Conservation (phyloP, 2,113 vertebrate genomes). For the Trinectes maculatus region DNA sequence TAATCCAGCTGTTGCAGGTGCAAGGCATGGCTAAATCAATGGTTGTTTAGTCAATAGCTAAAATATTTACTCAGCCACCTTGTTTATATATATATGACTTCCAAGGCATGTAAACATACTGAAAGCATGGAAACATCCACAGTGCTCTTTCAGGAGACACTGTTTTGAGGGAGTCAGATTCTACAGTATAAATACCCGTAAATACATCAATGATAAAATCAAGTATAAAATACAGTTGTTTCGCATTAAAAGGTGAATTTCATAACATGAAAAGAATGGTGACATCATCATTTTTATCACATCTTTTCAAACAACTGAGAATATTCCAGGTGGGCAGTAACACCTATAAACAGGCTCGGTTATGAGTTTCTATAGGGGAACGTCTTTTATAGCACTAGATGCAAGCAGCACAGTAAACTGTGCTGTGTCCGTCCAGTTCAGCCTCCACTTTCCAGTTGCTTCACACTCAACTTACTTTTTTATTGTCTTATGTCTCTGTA, state of each 20-base stretch:
- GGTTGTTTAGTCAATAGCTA: conserved; percentile 64
- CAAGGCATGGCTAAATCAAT: conserved; percentile 64
- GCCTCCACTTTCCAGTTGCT: neutral
- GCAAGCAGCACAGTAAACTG: conserved; percentile 1
- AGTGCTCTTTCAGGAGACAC: conserved; percentile 20
- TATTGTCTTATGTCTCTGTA: conserved; percentile 3
- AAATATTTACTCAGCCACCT: conserved; percentile 65
- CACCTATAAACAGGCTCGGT: conserved; percentile 15
- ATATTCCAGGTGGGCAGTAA: conserved; percentile 16
- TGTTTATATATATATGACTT: conserved; percentile 60
- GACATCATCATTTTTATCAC: neutral
- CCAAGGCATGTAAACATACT: conserved; percentile 61
- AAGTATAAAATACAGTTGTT: conserved; percentile 7
- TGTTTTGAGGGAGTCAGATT: conserved; percentile 44
- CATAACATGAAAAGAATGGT: neutral
- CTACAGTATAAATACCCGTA: conserved; percentile 38
- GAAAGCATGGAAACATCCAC: conserved; percentile 54
- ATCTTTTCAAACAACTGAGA: conserved; percentile 24
- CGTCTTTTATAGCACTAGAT: conserved; percentile 21
- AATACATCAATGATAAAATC: conserved; percentile 14
- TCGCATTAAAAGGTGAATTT: conserved; percentile 11
- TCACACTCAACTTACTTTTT: neutral
- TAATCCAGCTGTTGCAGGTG: conserved; percentile 73
- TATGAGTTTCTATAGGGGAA: neutral
- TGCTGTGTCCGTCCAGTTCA: conserved; percentile 4